Conservation (phyloP, 2,113 vertebrate genomes). For the Butastur rufipennis region DNA sequence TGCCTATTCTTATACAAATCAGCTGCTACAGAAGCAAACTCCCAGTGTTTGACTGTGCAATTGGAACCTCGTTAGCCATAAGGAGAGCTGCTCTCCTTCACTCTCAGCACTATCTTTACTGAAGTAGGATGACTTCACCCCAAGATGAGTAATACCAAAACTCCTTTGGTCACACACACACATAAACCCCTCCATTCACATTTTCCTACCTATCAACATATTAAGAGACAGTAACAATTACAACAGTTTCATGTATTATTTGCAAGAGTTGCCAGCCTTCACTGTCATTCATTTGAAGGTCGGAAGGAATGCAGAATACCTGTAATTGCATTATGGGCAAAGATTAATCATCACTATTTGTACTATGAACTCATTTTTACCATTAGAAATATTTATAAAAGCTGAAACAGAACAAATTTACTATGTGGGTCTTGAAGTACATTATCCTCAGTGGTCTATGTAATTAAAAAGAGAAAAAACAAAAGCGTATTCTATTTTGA, state of each 20-base stretch:
- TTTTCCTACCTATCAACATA: not conserved
- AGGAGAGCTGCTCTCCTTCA: not conserved
- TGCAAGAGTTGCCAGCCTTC: not conserved
- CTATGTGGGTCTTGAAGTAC: not conserved
- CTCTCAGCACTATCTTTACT: not conserved
- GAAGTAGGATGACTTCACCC: not conserved
- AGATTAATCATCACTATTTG: not conserved
- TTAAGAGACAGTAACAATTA: not conserved
- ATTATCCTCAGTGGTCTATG: not conserved
- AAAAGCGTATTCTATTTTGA: not conserved
- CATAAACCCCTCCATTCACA: not conserved
- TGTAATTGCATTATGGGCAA: not conserved
- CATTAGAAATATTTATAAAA: not conserved
- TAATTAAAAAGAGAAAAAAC: not conserved
- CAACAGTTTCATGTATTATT: not conserved
- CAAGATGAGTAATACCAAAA: constrained; percentile 41
- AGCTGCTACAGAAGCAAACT: not conserved
- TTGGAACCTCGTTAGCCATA: not conserved
- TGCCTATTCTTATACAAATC: not conserved
- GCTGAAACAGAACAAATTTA: not conserved
- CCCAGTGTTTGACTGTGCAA: not conserved
- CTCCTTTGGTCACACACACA: not conserved
- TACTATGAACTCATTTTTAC: not conserved
- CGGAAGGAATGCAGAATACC: not conserved
- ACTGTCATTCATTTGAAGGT: not conserved